Conservation (phyloP, 2,113 vertebrate species). For the Callithrix jacchus region DNA sequence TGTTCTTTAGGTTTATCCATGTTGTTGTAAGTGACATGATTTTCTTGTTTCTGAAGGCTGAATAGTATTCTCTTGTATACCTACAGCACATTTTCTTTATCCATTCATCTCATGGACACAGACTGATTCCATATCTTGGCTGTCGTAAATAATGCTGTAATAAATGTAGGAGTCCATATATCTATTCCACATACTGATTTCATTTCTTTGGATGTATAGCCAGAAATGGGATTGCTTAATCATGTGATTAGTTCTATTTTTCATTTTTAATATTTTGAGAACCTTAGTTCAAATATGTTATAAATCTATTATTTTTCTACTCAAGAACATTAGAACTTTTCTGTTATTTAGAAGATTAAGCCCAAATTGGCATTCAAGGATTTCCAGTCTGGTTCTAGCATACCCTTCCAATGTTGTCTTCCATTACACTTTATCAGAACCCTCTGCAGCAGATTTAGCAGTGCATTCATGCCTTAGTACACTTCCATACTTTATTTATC, state of each 20-base stretch:
- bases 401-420: not conserved
- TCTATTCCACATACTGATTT: not conserved
- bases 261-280: not conserved
- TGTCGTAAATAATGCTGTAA: not conserved
- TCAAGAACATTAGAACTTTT: constrained; percentile 35
- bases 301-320: not conserved
- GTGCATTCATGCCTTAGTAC: not conserved
- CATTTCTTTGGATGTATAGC: not conserved
- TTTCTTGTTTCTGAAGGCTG: not conserved
- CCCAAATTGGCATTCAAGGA: not conserved
- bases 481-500: not conserved
- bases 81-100: not conserved
- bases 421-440: not conserved
- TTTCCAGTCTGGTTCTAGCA: not conserved
- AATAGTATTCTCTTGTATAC: not conserved
- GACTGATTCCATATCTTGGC: not conserved
- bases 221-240: not conserved
- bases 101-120: not conserved
- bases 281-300: not conserved
- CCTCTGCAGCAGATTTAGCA: not conserved
- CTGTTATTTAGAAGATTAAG: constrained; percentile 16
- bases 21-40: not conserved
- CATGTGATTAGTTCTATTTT: not conserved
- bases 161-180: not conserved
- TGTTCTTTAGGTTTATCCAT: not conserved